phyloP scores from a whole-genome alignment of 2,888 invertebrate species.

The Noctua comes region DNA sequence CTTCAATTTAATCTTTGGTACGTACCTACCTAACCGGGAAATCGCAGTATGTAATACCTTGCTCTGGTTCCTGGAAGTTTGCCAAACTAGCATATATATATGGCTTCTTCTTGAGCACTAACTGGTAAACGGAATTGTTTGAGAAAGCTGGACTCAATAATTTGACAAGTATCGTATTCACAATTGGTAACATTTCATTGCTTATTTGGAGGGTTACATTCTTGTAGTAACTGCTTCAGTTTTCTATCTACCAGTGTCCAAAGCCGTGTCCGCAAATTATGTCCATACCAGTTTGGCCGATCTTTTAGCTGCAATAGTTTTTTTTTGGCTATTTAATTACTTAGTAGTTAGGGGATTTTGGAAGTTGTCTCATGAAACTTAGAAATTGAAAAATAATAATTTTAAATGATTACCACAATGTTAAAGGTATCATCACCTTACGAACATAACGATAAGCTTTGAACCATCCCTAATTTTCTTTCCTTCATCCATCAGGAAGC shows the following conservation, averaged over 20 bases:
- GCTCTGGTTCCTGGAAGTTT: not conserved
- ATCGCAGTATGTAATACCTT: not conserved
- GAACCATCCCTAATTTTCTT: not conserved
- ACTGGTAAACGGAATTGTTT: not conserved
- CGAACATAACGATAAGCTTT: too few relatives aligned
- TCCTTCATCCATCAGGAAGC: constrained; percentile 74
- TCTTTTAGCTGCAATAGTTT: not conserved
- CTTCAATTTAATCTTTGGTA: not conserved
- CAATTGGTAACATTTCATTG: not conserved
- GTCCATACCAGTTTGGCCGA: not conserved
- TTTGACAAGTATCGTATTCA: not conserved
- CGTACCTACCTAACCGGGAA: not conserved
- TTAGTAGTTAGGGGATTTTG: not conserved
- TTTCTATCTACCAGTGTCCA: not conserved
- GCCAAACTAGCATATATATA: constrained; percentile 12
- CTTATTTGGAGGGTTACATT: not conserved
- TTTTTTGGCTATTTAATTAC: too few relatives aligned
- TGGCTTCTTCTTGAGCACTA: not conserved
- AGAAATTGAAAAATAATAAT: not conserved
- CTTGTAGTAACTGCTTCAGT: not conserved
- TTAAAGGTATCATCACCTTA: not conserved
- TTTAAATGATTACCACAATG: not conserved
- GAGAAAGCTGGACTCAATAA: not conserved
- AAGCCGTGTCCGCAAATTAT: too few relatives aligned
- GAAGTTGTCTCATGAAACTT: too few relatives aligned